Base-by-base conservation (phyloP, 2,113 vertebrate genomes). In the Leptobrachium leishanense region DNA sequence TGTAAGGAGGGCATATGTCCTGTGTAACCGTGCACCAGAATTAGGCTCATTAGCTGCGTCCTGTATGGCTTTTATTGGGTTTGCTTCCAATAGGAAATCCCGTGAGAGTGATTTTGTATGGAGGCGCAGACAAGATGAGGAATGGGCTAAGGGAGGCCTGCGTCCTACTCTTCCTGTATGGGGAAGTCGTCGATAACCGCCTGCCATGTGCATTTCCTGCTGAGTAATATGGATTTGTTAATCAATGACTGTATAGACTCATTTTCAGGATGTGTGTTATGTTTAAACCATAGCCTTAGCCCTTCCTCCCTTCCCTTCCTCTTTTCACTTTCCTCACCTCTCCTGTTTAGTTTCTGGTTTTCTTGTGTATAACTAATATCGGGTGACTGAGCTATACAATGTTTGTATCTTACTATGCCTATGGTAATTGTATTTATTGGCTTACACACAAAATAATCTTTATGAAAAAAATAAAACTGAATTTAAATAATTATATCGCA, bases 181-280 rank as follows among this genome's bases (percentile, higher is more conserved):
- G 42, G 6, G 71, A 67, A 68, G 13, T 74, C 78, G 15, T n/a
- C 65, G 67, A 66, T 72, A 53, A 43, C 55, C 53, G 43, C 43
- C 44, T 42, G 59, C 50, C 57, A 31, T 67, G 59, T 50, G 39
- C 54, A 77, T 77, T 77, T 77, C 75, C 75, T 77, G 75, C 5
- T 20, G 62, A 64, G 6, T 68, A 68, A 68, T 43, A 68, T 42
- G 12, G 13, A 68, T 68, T 68, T 43, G 40, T 68, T 13, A 59
- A 59, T 11, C 8, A 8, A 50, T 50, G 8, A 1, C 4, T 50
- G 46, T 5, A 8, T 8, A 50, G 46, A 50, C 46, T 50, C 4
- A 50, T 50, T 31, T 31, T 31, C 20, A 31, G 20, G 20, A 31
- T 31, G 20, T 31, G 0, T 31, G 20, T 31, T 1, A 31, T 0